Percentiles rank a stretch among this genome's conserved stretches.
These are phyloP conservation scores for Xyrichtys novacula DNA, from an alignment of 2,797 vertebrate genomes.

Conservation along the genomic window DNA sequence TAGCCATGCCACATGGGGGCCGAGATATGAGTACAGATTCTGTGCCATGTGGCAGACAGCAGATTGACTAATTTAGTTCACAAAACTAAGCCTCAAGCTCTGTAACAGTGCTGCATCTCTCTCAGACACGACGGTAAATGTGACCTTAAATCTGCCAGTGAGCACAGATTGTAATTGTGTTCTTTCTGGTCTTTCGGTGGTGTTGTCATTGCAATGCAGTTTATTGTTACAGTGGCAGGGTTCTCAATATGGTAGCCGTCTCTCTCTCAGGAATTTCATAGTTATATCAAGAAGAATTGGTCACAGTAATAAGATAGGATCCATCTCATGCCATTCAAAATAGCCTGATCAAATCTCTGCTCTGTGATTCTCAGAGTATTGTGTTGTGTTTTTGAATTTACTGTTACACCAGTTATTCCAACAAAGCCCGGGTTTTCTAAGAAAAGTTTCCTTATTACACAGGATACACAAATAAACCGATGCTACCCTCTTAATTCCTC, in stretches of 20 bases:
- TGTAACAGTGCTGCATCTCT: slow-evolving; percentile 3
- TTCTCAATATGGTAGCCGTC: slow-evolving; percentile 32
- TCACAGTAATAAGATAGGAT: slow-evolving; percentile 71
- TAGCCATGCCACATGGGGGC: background rate
- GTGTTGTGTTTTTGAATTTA: slow-evolving; percentile 79
- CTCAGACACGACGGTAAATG: background rate
- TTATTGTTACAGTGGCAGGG: slow-evolving; percentile 61
- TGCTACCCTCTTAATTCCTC: slow-evolving; percentile 78
- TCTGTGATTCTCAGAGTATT: slow-evolving; percentile 67
- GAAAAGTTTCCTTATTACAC: slow-evolving; percentile 78
- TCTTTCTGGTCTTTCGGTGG: slow-evolving; percentile 45
- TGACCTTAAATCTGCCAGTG: slow-evolving; percentile 1
- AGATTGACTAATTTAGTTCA: background rate
- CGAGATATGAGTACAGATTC: background rate
- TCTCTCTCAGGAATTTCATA: slow-evolving; percentile 56
- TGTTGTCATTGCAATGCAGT: slow-evolving; percentile 57
- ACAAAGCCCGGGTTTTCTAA: slow-evolving; percentile 72
- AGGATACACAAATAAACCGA: slow-evolving; percentile 81
- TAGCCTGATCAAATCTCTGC: slow-evolving; percentile 67
- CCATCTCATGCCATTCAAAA: slow-evolving; percentile 66
- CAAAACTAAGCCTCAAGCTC: slow-evolving; percentile 6
- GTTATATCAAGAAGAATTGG: slow-evolving; percentile 55
- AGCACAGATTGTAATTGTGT: slow-evolving; percentile 19
- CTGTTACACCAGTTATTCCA: slow-evolving; percentile 72
- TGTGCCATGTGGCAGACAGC: background rate